phyloP scores from a whole-genome alignment of 2,113 vertebrate genomes.

The Phasianus colchicus region DNA sequence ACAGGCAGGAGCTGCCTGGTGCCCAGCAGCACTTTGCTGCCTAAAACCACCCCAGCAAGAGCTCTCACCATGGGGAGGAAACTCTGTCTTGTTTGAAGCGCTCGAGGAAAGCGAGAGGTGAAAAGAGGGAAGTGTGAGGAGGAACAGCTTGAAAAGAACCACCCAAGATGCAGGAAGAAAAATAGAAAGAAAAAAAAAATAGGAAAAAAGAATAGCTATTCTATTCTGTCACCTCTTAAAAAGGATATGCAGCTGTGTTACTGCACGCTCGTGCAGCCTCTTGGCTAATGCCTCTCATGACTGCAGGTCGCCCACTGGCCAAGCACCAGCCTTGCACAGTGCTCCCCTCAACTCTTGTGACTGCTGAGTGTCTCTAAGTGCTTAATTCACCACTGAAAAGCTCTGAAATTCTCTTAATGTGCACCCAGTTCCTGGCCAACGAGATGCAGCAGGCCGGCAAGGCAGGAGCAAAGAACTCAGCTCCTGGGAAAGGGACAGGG shows the following conservation, averaged over 20 bases:
- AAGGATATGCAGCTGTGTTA: accelerated
- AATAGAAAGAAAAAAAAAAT: background rate
- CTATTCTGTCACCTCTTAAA: background rate
- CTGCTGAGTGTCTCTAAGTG: slow-evolving; percentile 16
- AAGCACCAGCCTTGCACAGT: background rate
- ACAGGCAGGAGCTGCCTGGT: background rate
- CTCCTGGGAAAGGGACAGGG: background rate
- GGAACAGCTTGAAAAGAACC: background rate
- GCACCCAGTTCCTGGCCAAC: too few species aligned
- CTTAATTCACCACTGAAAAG: background rate
- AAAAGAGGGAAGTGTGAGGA: background rate
- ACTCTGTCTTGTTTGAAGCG: background rate
- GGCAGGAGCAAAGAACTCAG: background rate
- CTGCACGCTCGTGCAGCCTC: background rate
- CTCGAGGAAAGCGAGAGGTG: background rate
- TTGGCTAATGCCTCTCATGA: background rate
- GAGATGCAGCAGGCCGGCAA: background rate
- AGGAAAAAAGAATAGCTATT: background rate
- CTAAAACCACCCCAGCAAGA: background rate
- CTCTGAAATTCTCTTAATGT: background rate
- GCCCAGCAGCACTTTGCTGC: too few species aligned
- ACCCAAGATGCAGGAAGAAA: background rate
- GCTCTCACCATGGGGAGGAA: background rate
- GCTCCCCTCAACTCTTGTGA: background rate
- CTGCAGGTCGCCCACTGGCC: background rate